Base-by-base conservation (phyloP, 2,113 vertebrate species). In the Pagrus major region DNA sequence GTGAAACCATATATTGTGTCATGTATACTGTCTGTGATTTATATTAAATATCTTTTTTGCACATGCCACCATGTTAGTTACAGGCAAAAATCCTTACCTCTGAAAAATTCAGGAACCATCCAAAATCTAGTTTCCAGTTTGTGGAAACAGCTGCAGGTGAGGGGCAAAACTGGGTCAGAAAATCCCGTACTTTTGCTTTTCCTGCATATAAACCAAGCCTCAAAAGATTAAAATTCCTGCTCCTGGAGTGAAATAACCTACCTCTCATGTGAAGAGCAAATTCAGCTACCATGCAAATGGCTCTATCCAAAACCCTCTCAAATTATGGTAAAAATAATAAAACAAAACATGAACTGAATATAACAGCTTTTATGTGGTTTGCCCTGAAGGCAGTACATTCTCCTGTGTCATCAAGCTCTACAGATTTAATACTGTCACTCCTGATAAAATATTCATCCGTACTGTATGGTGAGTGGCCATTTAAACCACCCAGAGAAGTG, bases 391-490 rank as follows among this genome's bases (percentile, higher is more conserved):
- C 44, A 31, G 20, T 25, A 35, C 31, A 64, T 80, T 73, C 63
- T 61, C 64, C 63, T 31, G 41, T 86, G 72, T 81, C 86, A 86
- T 71, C 44, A 54, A 71, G 52, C 33, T 25, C 44, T 59, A 65
- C 71, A 74, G 66, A 91, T 91, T 89, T 83, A 88, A 89, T 84
- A 70, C 65, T 72, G 78, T 79, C 39, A 21, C 81, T 77, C 44
- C 74, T 58, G 82, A 82, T 84, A 74, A 90, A 86, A 88, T 89
- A 91, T 88, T 86, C 82, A 89, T 92, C 76, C 73, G 61, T 74
- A 83, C 78, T 81, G 65, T 83, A 79, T 44, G 69, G 29, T 52
- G 80, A 91, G 73, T 85, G 77, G 72, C 81, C 54, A 74, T 93
- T 90, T 80, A 80, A 85, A 87, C 80, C 85, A 81, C 67, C 10